Percentiles rank a stretch among this genome's conserved stretches.
Evolutionary conservation across 2,797 vertebrate genomes (phyloP).

Genomic region (Gallinago solitaria): DNA sequence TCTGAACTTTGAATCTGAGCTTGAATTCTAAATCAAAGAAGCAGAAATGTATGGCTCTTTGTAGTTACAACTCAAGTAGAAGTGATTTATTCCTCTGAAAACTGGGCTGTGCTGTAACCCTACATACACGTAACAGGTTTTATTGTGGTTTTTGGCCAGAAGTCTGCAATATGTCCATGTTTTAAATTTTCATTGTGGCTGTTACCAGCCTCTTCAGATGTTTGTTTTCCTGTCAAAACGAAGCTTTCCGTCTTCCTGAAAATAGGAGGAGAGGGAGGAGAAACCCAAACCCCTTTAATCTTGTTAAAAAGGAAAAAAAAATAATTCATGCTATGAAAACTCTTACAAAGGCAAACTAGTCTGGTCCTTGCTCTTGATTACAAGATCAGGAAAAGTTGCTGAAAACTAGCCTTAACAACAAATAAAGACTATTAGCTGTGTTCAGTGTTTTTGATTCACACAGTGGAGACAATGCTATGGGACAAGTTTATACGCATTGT

Average conservation of each 20-base stretch:
- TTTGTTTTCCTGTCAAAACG: neutral
- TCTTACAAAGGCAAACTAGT: neutral
- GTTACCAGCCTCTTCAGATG: neutral
- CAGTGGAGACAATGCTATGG: neutral
- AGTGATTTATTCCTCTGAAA: neutral
- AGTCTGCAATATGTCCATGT: neutral
- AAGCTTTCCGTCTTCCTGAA: neutral
- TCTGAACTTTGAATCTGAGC: neutral
- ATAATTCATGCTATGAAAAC: neutral
- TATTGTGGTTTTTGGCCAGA: neutral
- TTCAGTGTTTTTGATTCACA: neutral
- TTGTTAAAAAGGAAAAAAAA: neutral
- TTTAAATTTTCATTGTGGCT: neutral
- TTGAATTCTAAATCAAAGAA: slow-evolving; percentile 25
- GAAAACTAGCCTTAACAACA: neutral
- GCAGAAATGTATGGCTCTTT: neutral
- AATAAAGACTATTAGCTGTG: neutral
- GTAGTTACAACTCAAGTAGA: neutral
- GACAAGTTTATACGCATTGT: neutral
- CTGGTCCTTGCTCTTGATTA: neutral
- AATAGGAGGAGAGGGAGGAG: neutral
- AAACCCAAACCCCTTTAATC: neutral
- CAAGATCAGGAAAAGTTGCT: neutral
- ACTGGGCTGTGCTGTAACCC: neutral
- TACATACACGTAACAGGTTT: too few species aligned